Percentiles rank a stretch among this genome's conserved stretches.
phyloP scores from a whole-genome alignment of 1,140 invertebrate species.

The Penaeus indicus region DNA sequence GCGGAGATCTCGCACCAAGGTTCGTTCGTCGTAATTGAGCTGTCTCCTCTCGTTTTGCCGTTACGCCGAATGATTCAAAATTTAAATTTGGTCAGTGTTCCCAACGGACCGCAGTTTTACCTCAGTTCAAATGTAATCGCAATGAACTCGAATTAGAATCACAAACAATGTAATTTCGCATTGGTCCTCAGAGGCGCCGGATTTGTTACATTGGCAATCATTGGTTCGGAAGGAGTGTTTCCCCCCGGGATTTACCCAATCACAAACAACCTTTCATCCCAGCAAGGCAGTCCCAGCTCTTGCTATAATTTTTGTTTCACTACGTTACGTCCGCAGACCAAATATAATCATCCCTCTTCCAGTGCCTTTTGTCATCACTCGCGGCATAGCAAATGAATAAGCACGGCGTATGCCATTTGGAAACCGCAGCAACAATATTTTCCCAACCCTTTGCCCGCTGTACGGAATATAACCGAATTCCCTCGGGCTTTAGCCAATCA shows the following conservation, averaged over 20 bases:
- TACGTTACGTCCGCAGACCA: conserved; percentile 9
- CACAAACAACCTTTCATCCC: conserved; percentile 65
- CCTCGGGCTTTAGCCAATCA: conserved; percentile 11
- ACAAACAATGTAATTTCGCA: conserved; percentile 65
- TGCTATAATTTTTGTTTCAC: conserved; percentile 6
- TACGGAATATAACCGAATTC: background rate
- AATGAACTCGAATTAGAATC: conserved; percentile 40
- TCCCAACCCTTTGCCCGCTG: too few relatives aligned
- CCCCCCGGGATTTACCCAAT: conserved; percentile 61
- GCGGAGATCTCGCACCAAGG: background rate
- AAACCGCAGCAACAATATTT: too few relatives aligned
- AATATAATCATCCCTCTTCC: conserved; percentile 55
- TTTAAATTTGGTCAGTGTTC: conserved; percentile 25
- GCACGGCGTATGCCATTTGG: too few relatives aligned
- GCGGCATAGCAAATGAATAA: too few relatives aligned
- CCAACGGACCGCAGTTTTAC: background rate
- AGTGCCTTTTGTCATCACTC: conserved; percentile 21
- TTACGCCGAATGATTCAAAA: conserved; percentile 21
- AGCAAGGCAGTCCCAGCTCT: conserved; percentile 33
- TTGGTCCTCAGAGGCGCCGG: conserved; percentile 50
- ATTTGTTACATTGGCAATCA: conserved; percentile 66
- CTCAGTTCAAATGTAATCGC: conserved; percentile 50
- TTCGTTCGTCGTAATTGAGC: conserved; percentile 31
- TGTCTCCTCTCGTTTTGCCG: conserved; percentile 41
- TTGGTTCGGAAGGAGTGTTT: conserved; percentile 63